phyloP scores from a whole-genome alignment of 2,113 vertebrate genomes.

The Catagonus wagneri region DNA sequence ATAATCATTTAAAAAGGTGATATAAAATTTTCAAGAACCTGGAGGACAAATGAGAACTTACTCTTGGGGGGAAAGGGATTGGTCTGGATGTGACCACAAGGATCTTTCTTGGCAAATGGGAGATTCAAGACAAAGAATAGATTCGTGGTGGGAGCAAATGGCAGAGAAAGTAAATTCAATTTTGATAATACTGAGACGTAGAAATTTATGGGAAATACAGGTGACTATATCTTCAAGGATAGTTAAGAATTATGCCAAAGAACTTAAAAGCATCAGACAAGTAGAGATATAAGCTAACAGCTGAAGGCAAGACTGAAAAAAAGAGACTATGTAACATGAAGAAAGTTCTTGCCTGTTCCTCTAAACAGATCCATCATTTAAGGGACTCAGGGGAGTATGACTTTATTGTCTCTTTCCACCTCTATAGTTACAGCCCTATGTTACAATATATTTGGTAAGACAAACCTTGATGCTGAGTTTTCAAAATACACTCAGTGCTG shows the following conservation, averaged over 20 bases:
- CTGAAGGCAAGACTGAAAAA: neutral
- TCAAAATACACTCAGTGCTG: neutral
- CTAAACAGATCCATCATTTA: neutral
- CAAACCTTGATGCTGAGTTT: conserved; percentile 28
- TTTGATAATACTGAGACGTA: neutral
- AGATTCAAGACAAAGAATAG: neutral
- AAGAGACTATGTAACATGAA: neutral
- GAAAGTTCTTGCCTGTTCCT: neutral
- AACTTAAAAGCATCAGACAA: neutral
- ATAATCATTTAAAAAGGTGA: neutral
- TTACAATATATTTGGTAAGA: neutral
- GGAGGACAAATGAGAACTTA: neutral
- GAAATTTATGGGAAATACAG: neutral
- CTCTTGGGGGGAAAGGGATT: rapidly evolving
- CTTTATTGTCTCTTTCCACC: neutral
- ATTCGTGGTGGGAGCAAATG: neutral
- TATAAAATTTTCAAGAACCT: neutral
- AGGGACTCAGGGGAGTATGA: no score
- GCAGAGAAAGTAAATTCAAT: neutral
- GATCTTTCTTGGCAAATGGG: neutral
- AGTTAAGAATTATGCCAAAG: neutral
- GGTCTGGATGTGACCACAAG: neutral
- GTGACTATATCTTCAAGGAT: neutral
- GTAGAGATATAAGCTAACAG: neutral
- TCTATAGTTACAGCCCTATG: neutral